These are phyloP conservation scores for Myotis lucifugus DNA, from an alignment of 2,113 vertebrate genomes.

Conservation along the genomic window DNA sequence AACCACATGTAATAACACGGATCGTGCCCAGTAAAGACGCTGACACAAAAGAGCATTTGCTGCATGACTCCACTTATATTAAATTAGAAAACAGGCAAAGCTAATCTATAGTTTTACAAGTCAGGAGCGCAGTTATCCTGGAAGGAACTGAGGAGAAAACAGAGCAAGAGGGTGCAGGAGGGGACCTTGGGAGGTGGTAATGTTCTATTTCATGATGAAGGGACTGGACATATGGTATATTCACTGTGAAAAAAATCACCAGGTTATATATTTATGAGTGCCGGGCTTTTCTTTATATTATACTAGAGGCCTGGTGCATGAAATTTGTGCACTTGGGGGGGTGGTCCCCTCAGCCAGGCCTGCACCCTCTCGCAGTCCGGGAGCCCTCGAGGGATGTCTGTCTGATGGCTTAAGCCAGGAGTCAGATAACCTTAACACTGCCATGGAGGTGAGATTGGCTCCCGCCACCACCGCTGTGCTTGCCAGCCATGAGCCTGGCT, in stretches of 20 bases:
- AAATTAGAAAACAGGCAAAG: background rate
- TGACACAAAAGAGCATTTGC: background rate
- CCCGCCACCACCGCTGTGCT: no score
- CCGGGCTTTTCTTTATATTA: background rate
- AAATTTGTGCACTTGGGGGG: no score
- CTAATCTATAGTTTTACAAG: background rate
- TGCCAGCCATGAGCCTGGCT: no score
- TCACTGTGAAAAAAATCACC: conserved; percentile 15
- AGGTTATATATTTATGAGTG: background rate
- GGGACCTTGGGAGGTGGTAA: background rate
- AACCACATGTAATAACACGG: background rate
- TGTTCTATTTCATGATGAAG: background rate
- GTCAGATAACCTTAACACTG: no score
- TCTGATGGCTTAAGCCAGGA: no score
- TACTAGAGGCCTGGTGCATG: no score
- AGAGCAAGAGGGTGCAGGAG: background rate
- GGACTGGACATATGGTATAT: background rate
- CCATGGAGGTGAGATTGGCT: no score
- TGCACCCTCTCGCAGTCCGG: no score
- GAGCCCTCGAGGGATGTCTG: no score
- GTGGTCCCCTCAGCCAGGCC: no score
- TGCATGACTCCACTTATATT: background rate
- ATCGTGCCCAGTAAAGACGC: background rate
- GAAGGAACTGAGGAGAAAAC: background rate
- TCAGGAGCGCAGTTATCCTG: background rate